Conservation (phyloP, 2,797 vertebrate species). For the Odontamblyopus lacepedii region DNA sequence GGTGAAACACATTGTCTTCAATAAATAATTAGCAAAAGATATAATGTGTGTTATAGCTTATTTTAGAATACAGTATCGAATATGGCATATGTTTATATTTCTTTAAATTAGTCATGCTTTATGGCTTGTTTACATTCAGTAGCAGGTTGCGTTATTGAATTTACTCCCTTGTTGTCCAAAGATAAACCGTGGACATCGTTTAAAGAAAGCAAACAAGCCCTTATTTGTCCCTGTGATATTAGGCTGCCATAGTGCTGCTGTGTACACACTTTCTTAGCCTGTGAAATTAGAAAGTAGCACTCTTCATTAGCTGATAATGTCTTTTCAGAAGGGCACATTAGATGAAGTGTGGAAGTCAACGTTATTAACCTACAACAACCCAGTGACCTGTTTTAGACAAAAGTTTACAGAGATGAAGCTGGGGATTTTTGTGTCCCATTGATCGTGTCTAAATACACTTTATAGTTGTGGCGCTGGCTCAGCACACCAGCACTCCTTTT, state of each 20-base stretch:
- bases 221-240: conserved; percentile 9
- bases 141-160: background rate
- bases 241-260: conserved; percentile 29
- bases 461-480: conserved; percentile 41
- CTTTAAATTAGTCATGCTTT: background rate
- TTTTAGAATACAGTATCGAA: too few species aligned
- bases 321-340: conserved; percentile 34
- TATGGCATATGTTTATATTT: background rate
- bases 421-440: conserved; percentile 4
- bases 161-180: background rate
- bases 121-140: background rate
- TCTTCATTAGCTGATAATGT: conserved; percentile 49
- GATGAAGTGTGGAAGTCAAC: conserved; percentile 20
- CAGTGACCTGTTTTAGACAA: conserved; percentile 6
- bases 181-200: conserved; percentile 30
- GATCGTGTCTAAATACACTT: conserved; percentile 14
- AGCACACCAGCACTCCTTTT: conserved; percentile 66
- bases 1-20: too few species aligned
- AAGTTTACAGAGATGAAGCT: conserved; percentile 7
- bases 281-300: conserved; percentile 33
- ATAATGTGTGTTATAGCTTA: too few species aligned
- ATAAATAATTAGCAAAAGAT: too few species aligned
- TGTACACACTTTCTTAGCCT: conserved; percentile 35
- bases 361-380: conserved; percentile 17
- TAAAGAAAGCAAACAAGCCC: conserved; percentile 20